Conservation (phyloP, 2,113 vertebrate species). For the Calyptomena viridis region DNA sequence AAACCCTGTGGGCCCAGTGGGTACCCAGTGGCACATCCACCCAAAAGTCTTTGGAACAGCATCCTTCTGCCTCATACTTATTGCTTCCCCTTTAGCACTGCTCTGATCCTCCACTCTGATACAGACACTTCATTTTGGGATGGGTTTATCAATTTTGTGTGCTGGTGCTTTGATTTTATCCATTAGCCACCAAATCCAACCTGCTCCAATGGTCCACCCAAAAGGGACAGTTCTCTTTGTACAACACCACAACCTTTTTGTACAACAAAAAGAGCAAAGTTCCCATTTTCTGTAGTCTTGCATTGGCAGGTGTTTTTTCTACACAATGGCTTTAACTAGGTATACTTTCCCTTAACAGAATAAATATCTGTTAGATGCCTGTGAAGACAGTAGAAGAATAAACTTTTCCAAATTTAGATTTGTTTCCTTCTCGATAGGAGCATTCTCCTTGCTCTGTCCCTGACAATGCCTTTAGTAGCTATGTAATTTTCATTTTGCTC, state of each 20-base stretch:
- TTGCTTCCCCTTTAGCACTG: fast-evolving
- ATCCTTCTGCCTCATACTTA: background rate
- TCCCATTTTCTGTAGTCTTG: background rate
- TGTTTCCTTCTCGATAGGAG: background rate
- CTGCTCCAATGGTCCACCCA: background rate
- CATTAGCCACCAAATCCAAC: background rate
- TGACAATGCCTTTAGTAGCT: background rate
- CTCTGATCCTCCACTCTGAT: background rate
- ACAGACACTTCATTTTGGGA: background rate
- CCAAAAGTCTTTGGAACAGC: background rate
- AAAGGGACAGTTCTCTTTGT: background rate
- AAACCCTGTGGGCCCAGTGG: background rate
- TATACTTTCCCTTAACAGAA: background rate
- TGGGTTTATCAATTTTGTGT: background rate
- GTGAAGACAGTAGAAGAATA: background rate
- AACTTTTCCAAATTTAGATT: background rate
- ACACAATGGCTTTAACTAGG: background rate
- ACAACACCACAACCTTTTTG: background rate
- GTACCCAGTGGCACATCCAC: background rate
- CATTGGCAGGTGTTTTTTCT: background rate
- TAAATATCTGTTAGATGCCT: background rate
- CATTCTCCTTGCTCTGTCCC: background rate
- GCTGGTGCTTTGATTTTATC: background rate
- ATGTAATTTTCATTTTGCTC: background rate
- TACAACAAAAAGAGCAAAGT: too few relatives aligned